Base-by-base conservation (phyloP, 1,140 invertebrate species). In the Cydia amplana region DNA sequence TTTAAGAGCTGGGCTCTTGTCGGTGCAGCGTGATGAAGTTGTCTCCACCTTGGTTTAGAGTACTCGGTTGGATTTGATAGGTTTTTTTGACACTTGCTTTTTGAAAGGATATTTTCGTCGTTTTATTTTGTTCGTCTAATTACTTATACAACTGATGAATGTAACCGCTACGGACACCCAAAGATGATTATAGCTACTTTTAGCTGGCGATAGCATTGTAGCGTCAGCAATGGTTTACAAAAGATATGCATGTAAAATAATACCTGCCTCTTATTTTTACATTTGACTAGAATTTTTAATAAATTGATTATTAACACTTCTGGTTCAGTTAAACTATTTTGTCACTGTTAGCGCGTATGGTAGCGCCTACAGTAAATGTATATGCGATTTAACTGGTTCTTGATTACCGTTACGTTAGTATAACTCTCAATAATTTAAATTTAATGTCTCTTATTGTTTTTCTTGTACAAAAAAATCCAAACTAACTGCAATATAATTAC, bases 181-280 rank as follows among this genome's bases (percentile, higher is more conserved):
- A 14, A 70, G 1, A 43, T 40, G 65, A 36, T 36, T 70, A 40
- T 25, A 18, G 36, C 65, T 70, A 70, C 36, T 20, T n/a, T 36
- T 20, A 40, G 65, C 25, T 67, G 28, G 25, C 55, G 55, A 36
- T 43, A 70, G 32, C 12, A 43, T 18, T 40, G 28, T 70, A 36
- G 65, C 65, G 9, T 70, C 65, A 18, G 65, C 65, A 36, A 18
- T 70, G 12, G 4, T 40, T 70, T 70, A 70, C 25, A 70, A 40
- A 67, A 70, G 65, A 70, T 70, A 70, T 70, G n/a, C 65, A 70
- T 70, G 16, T 32, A 40, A 70, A 70, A 70, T 70, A 32, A 70
- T 67, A 70, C 36, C 65, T 70, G 65, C 65, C 32, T 51, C 7
- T 70, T 70, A 36, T 36, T 36, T 70, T 14, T 70, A 32, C n/a